Evolutionary conservation across 1,140 invertebrate genomes (phyloP), one percentile per base, ranked within the genome.

Genomic region (Drosophila tristis): DNA sequence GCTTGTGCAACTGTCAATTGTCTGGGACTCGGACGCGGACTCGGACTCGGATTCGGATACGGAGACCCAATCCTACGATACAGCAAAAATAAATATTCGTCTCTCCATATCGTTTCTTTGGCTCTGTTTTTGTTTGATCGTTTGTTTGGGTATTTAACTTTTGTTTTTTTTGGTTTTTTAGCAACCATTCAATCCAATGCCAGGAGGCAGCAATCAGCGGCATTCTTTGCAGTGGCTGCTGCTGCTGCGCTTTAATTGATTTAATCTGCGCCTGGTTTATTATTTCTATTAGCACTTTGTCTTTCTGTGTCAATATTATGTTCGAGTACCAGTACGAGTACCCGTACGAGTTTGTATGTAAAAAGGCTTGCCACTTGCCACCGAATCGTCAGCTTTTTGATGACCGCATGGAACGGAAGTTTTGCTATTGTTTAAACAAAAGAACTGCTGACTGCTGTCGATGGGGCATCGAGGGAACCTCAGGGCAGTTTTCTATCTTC

Each of bases 231-330:
- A 67, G 11, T 58, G 63, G 65, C 55, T 58, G 72, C 47, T 13
- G 23, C 57, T 7, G 49, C 35, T 6, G 44, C 43, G 23, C 61
- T 70, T 75, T 89, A 84, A 87, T 89, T 89, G 79, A 89, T 89
- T 89, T 84, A 89, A 87, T 87, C 72, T 82, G 72, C 59, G 60
- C 72, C 62, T 76, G 72, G 70, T 82, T 87, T 89, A 86, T 86
- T 86, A 89, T 89, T 87, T 79, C 79, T 79, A 72, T 79, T 77
- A 77, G 72, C 77, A 85, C 80, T 85, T 85, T 85, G 80, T 85
- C 72, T 78, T 80, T 85, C 68, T 80, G 81, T 85, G 81, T 80
- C 81, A 80, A 86, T 85, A 70, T 80, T 67, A 71, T 86, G 81
- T 70, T 53, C 74, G 70, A 64, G 64, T 68, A 8, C 29, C 1